These are phyloP conservation scores for Basileuterus tristriatus DNA, from an alignment of 2,797 vertebrate species.

Conservation along the genomic window DNA sequence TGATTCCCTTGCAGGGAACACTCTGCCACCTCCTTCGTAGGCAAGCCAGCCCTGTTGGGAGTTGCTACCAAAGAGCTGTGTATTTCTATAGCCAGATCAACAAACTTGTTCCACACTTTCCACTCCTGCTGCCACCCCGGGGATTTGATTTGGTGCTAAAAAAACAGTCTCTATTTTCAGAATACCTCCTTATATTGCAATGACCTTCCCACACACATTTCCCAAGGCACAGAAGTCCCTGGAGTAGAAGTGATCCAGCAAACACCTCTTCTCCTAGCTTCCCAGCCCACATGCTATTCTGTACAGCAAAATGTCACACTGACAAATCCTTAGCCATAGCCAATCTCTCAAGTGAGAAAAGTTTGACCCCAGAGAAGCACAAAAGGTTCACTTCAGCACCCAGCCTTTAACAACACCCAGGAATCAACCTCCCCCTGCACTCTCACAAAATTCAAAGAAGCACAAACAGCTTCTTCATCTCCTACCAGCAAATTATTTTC, in stretches of 20 bases:
- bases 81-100: neutral
- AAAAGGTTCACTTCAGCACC: neutral
- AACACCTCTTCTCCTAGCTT: neutral
- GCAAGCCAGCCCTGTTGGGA: neutral
- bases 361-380: neutral
- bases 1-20: neutral
- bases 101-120: neutral
- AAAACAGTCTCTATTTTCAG: slow-evolving; percentile 1
- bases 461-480: neutral
- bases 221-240: neutral
- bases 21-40: neutral
- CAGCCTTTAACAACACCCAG: neutral
- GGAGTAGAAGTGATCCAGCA: neutral
- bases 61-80: neutral
- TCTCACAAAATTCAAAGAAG: neutral
- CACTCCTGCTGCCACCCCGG: neutral
- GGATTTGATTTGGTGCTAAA: slow-evolving; percentile 1
- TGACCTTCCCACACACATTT: neutral
- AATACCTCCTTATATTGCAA: neutral
- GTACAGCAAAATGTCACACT: neutral
- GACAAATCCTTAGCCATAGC: neutral
- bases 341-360: neutral
- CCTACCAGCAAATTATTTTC: slow-evolving; percentile 4
- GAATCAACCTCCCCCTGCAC: neutral
- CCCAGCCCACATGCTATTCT: neutral